Conservation (phyloP, 2,113 vertebrate genomes). For the Bungarus multicinctus region DNA sequence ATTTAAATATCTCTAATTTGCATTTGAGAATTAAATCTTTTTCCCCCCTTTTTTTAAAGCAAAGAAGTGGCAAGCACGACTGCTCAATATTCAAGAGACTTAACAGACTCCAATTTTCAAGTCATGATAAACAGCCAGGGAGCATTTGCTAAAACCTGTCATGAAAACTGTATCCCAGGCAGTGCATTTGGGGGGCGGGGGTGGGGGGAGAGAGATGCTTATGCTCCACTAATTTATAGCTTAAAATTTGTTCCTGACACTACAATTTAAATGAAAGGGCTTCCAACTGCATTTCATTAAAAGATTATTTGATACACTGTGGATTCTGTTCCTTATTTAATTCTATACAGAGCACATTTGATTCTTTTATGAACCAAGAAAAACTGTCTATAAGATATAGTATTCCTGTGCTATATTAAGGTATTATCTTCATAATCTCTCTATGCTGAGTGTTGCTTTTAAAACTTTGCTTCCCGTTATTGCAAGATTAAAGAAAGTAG, state of each 20-base stretch:
- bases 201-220: neutral
- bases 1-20: slow-evolving; percentile 15
- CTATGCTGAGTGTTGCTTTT: neutral
- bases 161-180: neutral
- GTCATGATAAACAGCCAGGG: neutral
- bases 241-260: neutral
- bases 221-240: neutral
- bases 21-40: slow-evolving; percentile 22
- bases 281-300: neutral
- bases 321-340: neutral
- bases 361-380: neutral
- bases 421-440: neutral
- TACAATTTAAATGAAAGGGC: neutral
- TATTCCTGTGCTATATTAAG: neutral
- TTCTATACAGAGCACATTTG: neutral
- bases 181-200: neutral
- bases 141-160: neutral
- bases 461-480: neutral
- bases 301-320: neutral
- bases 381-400: neutral
- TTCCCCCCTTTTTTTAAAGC: neutral
- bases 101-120: neutral
- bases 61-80: neutral
- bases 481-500: neutral
- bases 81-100: slow-evolving; percentile 17